Percentiles rank a stretch among this genome's conserved stretches.
Conservation (phyloP, 2,113 vertebrate genomes). For the Serilophus lunatus region DNA sequence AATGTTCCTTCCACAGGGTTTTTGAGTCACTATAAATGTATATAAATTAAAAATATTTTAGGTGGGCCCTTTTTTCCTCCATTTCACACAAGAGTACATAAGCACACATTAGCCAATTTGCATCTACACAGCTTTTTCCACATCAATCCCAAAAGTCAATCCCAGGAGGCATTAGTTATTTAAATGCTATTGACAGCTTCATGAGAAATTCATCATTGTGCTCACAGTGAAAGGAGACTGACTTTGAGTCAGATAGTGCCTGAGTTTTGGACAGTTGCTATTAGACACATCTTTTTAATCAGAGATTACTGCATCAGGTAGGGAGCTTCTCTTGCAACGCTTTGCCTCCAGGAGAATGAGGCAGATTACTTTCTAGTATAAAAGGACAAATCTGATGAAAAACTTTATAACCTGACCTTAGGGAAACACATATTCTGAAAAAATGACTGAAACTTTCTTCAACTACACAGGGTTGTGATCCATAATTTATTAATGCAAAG, state of each 20-base stretch:
- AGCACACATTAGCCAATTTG: background rate
- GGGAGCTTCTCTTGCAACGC: background rate
- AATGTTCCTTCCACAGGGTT: background rate
- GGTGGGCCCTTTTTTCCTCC: background rate
- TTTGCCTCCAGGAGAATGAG: background rate
- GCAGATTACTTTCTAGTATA: background rate
- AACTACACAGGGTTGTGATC: background rate
- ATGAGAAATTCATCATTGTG: background rate
- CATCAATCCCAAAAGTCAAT: background rate
- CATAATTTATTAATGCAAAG: background rate
- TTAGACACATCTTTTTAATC: background rate
- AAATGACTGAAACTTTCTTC: background rate
- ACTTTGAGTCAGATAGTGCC: background rate
- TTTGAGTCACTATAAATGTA: background rate
- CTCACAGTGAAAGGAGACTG: background rate
- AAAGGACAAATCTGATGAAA: background rate
- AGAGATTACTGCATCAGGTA: background rate
- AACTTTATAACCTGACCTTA: background rate
- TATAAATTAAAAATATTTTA: background rate
- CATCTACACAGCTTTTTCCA: background rate
- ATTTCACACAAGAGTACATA: background rate
- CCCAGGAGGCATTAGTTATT: background rate
- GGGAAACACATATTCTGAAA: background rate
- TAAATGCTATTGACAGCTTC: background rate
- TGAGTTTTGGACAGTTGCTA: background rate